These are phyloP conservation scores for Microcebus murinus DNA, from an alignment of 2,113 vertebrate genomes.

Conservation along the genomic window DNA sequence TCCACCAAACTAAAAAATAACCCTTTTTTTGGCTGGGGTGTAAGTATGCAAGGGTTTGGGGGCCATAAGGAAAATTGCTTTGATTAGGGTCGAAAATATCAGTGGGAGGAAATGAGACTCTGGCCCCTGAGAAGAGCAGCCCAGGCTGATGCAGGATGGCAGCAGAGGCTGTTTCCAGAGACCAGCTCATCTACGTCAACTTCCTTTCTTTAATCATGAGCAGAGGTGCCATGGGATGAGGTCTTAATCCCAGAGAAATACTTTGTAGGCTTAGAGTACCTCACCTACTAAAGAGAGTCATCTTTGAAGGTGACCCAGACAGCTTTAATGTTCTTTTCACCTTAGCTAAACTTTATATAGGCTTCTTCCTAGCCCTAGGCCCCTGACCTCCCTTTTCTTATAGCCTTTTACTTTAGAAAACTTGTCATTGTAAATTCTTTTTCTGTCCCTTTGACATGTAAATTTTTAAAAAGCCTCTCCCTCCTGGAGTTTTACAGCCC, in stretches of 20 bases:
- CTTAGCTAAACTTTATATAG: not conserved
- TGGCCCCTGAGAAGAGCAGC: conserved; percentile 86
- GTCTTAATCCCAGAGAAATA: not conserved
- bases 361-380: not conserved
- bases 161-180: conserved; percentile 89
- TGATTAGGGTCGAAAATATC: conserved; percentile 90
- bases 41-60: conserved; percentile 85
- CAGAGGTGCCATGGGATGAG: not conserved
- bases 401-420: not conserved
- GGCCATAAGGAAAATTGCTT: conserved; percentile 45
- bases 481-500: not conserved
- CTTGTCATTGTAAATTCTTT: not conserved
- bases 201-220: conserved; percentile 69
- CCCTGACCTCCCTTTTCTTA: not conserved
- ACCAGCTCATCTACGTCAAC: conserved; percentile 82
- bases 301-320: conserved; percentile 37
- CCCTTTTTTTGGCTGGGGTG: conserved; percentile 80
- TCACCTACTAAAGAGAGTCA: not conserved
- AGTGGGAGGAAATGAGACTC: conserved; percentile 36
- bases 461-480: not conserved
- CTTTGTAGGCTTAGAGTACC: conserved; percentile 54
- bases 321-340: not conserved
- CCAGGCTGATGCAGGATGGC: conserved; percentile 88
- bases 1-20: conserved; percentile 90
- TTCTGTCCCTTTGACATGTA: not conserved